phyloP scores from a whole-genome alignment of 2,113 vertebrate species.

The Plestiodon gilberti region DNA sequence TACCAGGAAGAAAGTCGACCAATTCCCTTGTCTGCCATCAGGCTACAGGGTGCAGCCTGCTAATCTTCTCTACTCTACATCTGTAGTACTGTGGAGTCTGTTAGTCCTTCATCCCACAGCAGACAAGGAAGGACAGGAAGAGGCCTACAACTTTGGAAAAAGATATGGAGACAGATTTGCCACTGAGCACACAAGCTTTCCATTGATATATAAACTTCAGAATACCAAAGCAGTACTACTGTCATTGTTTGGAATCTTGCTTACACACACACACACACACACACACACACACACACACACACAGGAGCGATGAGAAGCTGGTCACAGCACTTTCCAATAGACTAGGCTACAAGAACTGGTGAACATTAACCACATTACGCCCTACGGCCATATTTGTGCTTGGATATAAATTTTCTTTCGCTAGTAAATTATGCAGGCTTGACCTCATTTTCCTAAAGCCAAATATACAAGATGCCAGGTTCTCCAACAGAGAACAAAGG shows the following conservation, averaged over 20 bases:
- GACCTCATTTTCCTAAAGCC: background rate
- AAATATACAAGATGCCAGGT: background rate
- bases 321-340: background rate
- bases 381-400: background rate
- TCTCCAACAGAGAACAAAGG: constrained; percentile 2
- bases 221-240: background rate
- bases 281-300: background rate
- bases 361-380: background rate
- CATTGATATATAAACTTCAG: background rate
- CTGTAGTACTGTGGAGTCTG: background rate
- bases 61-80: background rate
- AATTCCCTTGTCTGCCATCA: background rate
- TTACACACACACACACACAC: background rate
- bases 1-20: too few species aligned
- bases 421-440: background rate
- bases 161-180: background rate
- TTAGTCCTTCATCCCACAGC: background rate
- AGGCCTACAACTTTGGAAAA: background rate
- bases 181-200: background rate
- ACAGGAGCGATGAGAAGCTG: background rate
- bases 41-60: background rate
- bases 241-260: background rate
- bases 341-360: background rate
- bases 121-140: background rate
- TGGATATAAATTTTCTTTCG: constrained; percentile 8